These are phyloP conservation scores for Dendroctonus ponderosae DNA, from an alignment of 1,140 invertebrate species.

Conservation along the genomic window DNA sequence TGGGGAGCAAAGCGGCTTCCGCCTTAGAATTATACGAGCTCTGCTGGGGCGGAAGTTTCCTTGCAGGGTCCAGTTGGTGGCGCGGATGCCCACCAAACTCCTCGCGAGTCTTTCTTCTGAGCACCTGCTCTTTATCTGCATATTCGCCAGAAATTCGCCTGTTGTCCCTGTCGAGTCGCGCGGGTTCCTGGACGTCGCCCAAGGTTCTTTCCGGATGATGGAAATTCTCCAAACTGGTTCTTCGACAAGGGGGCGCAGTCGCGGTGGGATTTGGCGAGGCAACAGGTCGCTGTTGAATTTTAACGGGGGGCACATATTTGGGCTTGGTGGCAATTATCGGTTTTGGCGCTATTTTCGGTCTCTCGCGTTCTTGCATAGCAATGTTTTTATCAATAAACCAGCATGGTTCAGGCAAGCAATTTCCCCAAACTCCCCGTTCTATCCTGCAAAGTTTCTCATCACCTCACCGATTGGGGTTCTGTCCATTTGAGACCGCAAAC, in stretches of 20 bases:
- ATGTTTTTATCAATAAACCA: too few relatives aligned
- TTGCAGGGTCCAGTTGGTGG: too few relatives aligned
- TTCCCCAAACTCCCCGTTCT: too few relatives aligned
- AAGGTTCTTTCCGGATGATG: background rate
- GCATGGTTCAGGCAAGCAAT: too few relatives aligned
- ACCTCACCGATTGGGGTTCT: background rate
- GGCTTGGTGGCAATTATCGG: constrained; percentile 49
- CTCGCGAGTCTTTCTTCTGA: background rate
- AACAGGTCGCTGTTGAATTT: constrained; percentile 30
- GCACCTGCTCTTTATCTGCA: constrained; percentile 6
- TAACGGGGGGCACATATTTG: constrained; percentile 48
- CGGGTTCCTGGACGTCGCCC: background rate
- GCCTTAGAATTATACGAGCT: too few relatives aligned
- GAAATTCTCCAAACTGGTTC: background rate
- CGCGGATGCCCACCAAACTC: background rate
- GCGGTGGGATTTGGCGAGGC: constrained; percentile 5
- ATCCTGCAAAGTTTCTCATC: too few relatives aligned
- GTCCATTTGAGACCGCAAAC: background rate
- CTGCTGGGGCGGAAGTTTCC: too few relatives aligned
- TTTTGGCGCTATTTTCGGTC: constrained; percentile 48
- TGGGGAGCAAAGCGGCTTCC: too few relatives aligned
- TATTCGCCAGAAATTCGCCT: background rate
- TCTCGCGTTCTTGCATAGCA: constrained; percentile 44
- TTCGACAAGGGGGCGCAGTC: background rate
- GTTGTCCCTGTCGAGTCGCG: background rate